Evolutionary conservation across 2,113 vertebrate species (phyloP), one percentile per base, ranked within the genome.

Genomic region (Catharus fuscescens): DNA sequence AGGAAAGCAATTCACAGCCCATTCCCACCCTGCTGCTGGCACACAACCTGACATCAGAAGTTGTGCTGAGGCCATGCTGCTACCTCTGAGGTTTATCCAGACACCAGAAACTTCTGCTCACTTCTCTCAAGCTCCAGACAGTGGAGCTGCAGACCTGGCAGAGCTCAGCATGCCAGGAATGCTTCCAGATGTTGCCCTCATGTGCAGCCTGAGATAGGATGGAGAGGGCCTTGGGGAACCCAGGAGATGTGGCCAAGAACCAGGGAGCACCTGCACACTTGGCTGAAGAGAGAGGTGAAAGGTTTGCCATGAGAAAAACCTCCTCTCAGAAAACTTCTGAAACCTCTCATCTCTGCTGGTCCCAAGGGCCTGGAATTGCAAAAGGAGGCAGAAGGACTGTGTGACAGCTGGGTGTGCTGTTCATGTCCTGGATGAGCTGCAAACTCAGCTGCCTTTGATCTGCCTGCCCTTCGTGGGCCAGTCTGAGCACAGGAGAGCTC

Each of bases 391-490:
- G 9, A 34, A 66, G 44, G n/a, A 6, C 15, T 8, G 6, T 38
- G 2, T 50, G 54, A 3, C 7, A 79, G 8, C 66, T 82, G 62
- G 7, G 52, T 47, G 38, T 42, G 25, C 32, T 47, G 1, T 25
- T 3, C 12, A 1, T 44, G 26, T 17, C 5, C 44, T 47, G 65
- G 42, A 31, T 0, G 0, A 69, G 47, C 10, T 61, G 60, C 56
- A 56, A 42, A 36, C 65, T 57, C 42, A 12, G 34, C 18, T 82
- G 36, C 45, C 26, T 31, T 72, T 57, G 45, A 18, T 34, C 59
- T 92, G 40, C 69, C 50, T 29, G 26, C 34, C 50, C 31, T 79
- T 72, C 20, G 2, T 5, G 50, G 32, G 32, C 50, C 64, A 25
- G 8, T 34, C 26, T 38, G 25, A 28, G 32, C 26, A 8, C 25